Evolutionary conservation across 2,797 vertebrate genomes (phyloP).

Genomic region (Pseudocheirus occidentalis): DNA sequence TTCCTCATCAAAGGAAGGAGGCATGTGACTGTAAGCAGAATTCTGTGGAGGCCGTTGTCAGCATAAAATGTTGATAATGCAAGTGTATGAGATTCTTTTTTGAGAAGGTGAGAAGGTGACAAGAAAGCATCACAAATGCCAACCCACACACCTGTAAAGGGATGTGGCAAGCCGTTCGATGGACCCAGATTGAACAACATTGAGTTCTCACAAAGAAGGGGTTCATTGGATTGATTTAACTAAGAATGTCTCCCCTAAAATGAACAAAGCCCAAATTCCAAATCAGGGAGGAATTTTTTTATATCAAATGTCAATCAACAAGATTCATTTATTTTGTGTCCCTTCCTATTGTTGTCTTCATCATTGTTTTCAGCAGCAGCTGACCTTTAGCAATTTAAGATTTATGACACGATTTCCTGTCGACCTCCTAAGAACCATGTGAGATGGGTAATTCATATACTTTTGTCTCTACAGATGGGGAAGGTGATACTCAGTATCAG

Average conservation of each 20-base stretch:
- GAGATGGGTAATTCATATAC: neutral
- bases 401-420: neutral
- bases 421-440: neutral
- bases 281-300: slow-evolving; percentile 18
- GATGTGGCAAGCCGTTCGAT: neutral
- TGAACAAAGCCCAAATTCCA: neutral
- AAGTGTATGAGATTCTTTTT: neutral
- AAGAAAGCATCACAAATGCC: neutral
- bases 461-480: neutral
- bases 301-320: neutral
- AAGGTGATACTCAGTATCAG: neutral
- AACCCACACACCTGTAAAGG: slow-evolving; percentile 1
- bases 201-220: neutral
- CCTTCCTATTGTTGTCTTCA: neutral
- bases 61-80: neutral
- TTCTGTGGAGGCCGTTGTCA: neutral
- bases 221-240: neutral
- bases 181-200: neutral
- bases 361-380: neutral
- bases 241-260: slow-evolving; percentile 6
- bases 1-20: slow-evolving; percentile 1
- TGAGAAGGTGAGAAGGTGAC: neutral
- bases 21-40: neutral
- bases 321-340: neutral
- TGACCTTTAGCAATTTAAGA: neutral